Conservation (phyloP, 2,797 vertebrate species). For the Knipowitschia caucasica region DNA sequence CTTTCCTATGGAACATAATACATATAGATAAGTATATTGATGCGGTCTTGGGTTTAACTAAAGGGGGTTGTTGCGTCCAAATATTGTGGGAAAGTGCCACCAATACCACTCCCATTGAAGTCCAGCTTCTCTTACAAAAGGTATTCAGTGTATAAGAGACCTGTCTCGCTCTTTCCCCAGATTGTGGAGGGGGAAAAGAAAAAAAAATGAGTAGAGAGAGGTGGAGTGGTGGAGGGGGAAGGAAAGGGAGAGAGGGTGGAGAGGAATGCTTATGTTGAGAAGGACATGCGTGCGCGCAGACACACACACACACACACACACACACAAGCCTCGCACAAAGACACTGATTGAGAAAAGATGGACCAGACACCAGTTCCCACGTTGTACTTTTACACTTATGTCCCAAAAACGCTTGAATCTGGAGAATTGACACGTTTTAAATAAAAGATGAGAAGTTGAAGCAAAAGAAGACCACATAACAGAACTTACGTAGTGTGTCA, state of each 20-base stretch:
- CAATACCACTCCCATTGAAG: slow-evolving; percentile 72
- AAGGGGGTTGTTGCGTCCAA: slow-evolving; percentile 45
- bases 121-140: slow-evolving; percentile 68
- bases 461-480: too few relatives aligned
- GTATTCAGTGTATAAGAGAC: slow-evolving; percentile 66
- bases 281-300: slow-evolving; percentile 31
- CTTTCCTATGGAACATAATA: background rate
- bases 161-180: slow-evolving; percentile 36
- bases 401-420: slow-evolving; percentile 2
- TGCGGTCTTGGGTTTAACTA: slow-evolving; percentile 19
- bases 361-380: slow-evolving; percentile 61
- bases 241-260: slow-evolving; percentile 28
- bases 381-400: slow-evolving; percentile 29
- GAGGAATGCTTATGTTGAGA: slow-evolving; percentile 47
- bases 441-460: too few relatives aligned
- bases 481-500: background rate
- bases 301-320: slow-evolving; percentile 31
- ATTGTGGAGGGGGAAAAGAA: slow-evolving; percentile 2
- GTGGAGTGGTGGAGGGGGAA: slow-evolving; percentile 23
- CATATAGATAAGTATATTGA: slow-evolving; percentile 24
- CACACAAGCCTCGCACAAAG: slow-evolving; percentile 39
- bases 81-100: slow-evolving; percentile 74
- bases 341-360: slow-evolving; percentile 68
- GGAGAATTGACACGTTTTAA: background rate
- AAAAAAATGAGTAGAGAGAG: slow-evolving; percentile 18